phyloP scores from a whole-genome alignment of 2,888 invertebrate species.

The Melanostoma scalare region DNA sequence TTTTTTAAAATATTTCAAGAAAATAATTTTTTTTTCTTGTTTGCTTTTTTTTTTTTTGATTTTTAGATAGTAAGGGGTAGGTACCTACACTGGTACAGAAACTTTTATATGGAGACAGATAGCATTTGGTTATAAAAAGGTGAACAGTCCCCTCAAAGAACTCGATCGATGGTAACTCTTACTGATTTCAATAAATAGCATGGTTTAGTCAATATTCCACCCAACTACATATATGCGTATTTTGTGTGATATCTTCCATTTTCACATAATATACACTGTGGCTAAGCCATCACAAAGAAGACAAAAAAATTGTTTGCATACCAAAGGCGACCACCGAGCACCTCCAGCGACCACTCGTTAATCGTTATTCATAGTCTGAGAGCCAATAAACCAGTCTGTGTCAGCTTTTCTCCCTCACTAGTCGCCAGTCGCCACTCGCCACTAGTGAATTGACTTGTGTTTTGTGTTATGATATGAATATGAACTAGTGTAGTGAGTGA shows the following conservation, averaged over 20 bases:
- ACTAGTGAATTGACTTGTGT: too few relatives aligned
- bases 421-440: too few relatives aligned
- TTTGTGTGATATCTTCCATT: conserved; percentile 3
- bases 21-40: background rate
- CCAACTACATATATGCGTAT: conserved; percentile 8
- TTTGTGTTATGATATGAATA: too few relatives aligned
- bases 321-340: conserved; percentile 30
- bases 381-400: conserved; percentile 22
- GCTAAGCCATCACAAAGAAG: conserved; percentile 31
- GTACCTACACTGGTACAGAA: too few relatives aligned
- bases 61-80: too few relatives aligned
- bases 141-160: background rate
- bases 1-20: too few relatives aligned
- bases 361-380: conserved; percentile 3
- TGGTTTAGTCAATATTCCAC: background rate
- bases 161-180: conserved; percentile 25
- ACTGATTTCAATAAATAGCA: background rate
- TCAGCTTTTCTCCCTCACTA: conserved; percentile 25
- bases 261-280: conserved; percentile 17
- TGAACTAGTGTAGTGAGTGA: background rate
- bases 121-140: background rate
- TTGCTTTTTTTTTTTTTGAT: background rate
- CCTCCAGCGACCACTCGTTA: background rate
- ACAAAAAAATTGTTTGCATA: conserved; percentile 55
- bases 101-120: too few relatives aligned